Evolutionary conservation across 2,888 invertebrate genomes (phyloP).

Genomic region (Scotopteryx bipunctaria): DNA sequence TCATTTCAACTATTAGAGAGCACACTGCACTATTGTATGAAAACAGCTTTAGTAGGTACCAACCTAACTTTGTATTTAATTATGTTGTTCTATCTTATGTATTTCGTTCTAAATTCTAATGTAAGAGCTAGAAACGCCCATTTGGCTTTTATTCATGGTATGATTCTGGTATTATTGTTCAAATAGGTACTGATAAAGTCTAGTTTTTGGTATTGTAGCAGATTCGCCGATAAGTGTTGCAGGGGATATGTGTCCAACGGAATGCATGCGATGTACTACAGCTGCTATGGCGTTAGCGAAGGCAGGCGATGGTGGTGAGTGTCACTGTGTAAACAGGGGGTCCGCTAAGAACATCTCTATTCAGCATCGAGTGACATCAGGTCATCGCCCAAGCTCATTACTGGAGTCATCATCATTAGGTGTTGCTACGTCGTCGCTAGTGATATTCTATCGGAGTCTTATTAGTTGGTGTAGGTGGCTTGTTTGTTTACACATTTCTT

Average conservation of each 20-base stretch:
- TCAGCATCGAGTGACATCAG: constrained; percentile 26
- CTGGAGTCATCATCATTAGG: constrained; percentile 38
- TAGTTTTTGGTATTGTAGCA: constrained; percentile 48
- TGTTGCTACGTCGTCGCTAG: constrained; percentile 36
- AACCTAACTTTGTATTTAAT: not conserved
- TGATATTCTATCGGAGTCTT: constrained; percentile 22
- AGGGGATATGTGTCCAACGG: constrained; percentile 58
- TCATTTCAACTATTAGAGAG: constrained; percentile 4
- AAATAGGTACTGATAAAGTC: constrained; percentile 5
- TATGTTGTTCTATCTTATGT: not conserved
- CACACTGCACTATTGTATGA: not conserved
- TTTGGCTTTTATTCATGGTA: not conserved
- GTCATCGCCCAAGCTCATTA: constrained; percentile 44
- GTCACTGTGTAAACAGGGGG: constrained; percentile 29
- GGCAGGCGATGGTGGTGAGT: constrained; percentile 72
- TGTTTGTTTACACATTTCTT: constrained; percentile 15
- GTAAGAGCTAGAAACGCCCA: constrained; percentile 4
- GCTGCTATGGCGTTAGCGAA: constrained; percentile 65
- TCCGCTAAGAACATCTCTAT: constrained; percentile 24
- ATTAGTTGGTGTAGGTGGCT: constrained; percentile 17
- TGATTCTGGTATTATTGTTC: not conserved
- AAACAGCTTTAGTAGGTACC: not conserved
- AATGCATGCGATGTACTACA: constrained; percentile 73
- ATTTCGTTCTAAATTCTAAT: not conserved
- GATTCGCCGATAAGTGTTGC: constrained; percentile 60